These are phyloP conservation scores for Isotomurus palustris DNA, from an alignment of 2,888 invertebrate species.

Conservation along the genomic window DNA sequence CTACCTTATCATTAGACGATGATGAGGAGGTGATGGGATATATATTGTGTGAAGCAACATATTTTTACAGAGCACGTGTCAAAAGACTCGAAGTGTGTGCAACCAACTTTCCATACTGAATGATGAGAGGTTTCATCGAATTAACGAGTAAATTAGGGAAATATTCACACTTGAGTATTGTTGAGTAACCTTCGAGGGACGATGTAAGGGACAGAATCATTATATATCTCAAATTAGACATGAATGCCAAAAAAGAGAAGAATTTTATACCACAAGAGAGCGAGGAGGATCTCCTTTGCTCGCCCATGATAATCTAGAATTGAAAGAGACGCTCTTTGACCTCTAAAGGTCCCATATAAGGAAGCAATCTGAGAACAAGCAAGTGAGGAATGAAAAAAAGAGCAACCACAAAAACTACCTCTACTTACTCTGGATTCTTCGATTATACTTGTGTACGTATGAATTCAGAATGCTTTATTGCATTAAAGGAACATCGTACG, in stretches of 20 bases:
- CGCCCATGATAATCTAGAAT: conserved; percentile 12
- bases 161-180: conserved; percentile 20
- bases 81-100: conserved; percentile 16
- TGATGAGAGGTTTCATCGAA: conserved; percentile 8
- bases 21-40: too few relatives aligned
- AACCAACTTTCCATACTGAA: conserved; percentile 12
- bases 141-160: conserved; percentile 11
- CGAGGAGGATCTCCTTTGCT: conserved; percentile 26
- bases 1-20: too few relatives aligned
- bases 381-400: conserved; percentile 4
- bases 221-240: conserved; percentile 23
- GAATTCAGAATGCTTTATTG: too few relatives aligned
- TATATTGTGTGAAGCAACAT: neutral
- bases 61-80: conserved; percentile 15
- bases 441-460: too few relatives aligned
- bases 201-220: neutral
- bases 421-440: too few relatives aligned
- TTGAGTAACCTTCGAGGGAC: conserved; percentile 4
- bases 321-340: conserved; percentile 13
- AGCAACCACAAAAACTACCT: too few relatives aligned
- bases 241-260: conserved; percentile 17
- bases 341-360: conserved; percentile 12
- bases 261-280: too few relatives aligned
- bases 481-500: too few relatives aligned
- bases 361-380: conserved; percentile 8